Evolutionary conservation across 1,140 invertebrate genomes (phyloP).

Genomic region (Camponotus vicinus): DNA sequence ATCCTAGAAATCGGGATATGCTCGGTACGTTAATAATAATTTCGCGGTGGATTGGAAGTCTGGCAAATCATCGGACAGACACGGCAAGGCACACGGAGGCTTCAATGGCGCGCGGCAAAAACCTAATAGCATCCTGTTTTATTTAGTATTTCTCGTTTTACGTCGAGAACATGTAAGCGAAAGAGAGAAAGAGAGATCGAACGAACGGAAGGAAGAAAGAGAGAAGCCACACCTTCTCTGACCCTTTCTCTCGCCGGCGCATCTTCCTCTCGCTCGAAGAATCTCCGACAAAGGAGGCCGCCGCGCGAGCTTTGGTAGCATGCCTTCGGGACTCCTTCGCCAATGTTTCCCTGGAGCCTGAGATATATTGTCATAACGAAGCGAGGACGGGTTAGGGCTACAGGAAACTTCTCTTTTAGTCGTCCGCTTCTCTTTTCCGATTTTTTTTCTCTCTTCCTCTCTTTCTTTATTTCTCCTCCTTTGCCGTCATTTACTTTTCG

Average conservation of each 20-base stretch:
- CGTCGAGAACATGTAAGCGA: background rate
- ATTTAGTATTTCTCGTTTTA: conserved; percentile 71
- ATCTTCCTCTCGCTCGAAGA: conserved; percentile 79
- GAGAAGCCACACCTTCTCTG: conserved; percentile 57
- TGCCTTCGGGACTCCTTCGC: conserved; percentile 78
- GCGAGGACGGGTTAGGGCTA: conserved; percentile 62
- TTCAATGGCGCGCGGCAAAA: conserved; percentile 57
- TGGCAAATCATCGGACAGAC: conserved; percentile 30
- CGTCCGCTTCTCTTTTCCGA: background rate
- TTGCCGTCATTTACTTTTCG: conserved; percentile 8
- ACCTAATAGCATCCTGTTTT: conserved; percentile 74
- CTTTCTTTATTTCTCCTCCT: background rate
- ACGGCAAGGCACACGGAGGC: conserved; percentile 7
- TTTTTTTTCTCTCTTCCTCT: conserved; percentile 13
- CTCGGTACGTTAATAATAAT: conserved; percentile 30
- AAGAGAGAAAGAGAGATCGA: conserved; percentile 13
- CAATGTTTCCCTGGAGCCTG: conserved; percentile 78
- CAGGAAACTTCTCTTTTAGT: conserved; percentile 55
- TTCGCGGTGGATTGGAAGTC: background rate
- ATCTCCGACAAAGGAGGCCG: conserved; percentile 83
- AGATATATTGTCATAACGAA: conserved; percentile 79
- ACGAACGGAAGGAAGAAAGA: conserved; percentile 27
- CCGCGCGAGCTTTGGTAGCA: conserved; percentile 80
- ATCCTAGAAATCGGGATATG: background rate
- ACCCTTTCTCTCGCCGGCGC: conserved; percentile 68